Base-by-base conservation (phyloP, 2,113 vertebrate species). In the Colossoma macropomum region DNA sequence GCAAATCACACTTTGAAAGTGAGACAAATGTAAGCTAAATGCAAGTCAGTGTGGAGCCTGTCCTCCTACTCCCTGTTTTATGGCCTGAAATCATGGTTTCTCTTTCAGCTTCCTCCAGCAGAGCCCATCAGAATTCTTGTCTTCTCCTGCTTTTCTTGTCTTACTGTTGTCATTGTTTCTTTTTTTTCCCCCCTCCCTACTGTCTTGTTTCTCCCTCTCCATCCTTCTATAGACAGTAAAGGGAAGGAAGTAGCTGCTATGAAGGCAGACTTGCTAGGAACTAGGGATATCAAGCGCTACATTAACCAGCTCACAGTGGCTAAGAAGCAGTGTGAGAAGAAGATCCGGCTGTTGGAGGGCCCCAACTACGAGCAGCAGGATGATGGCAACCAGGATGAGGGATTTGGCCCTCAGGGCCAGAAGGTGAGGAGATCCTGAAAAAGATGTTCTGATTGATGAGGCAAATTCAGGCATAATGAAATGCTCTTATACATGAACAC, bases 271-370 rank as follows among this genome's bases (percentile, higher is more conserved):
- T 92, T 99, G 54, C 94, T 99, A 83, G 94, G 98, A 81, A 97
- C 98, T 86, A 94, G 98, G 81, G 97, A 99, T 80, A 97, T 98
- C 97, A 99, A 99, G 87, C 95, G 98, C 79, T 99, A 99, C 38
- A 99, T 99, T 90, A 99, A 99, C 90, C 98, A 99, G 86, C 94
- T 99, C 86, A 98, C 97, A 0, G 97, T 99, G 85, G 98, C 98
- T n/a, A 99, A 99, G 95, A 99, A 98, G 90, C 97, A 98, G 62
- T 98, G 97, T 30, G 98, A 99, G 92, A 99, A 99, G 89, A 93
- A 97, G 69, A 98, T 99, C 87, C 93, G 96, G 28, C 87, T 95
- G 3, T 92, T 99, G 11, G 97, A 97, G 9, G 98, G 98, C 2
- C 97, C 97, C 32, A 94, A 95, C 88, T 99, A 98, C 56, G 97